Base-by-base conservation (phyloP, 2,888 invertebrate genomes). In the Sipha maydis region DNA sequence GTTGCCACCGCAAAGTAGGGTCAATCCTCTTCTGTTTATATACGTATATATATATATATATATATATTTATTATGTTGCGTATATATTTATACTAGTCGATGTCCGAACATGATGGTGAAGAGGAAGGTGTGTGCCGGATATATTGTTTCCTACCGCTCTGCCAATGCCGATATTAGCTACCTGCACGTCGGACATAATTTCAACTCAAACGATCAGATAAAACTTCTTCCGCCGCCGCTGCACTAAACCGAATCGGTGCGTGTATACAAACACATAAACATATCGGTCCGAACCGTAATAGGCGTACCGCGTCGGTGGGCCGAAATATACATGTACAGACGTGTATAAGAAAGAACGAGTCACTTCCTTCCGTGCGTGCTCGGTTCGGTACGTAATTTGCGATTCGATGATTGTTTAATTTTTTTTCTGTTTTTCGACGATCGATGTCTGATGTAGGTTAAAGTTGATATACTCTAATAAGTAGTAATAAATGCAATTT, bases 1-100 rank as follows among this genome's bases (percentile, higher is more conserved):
- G 88, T 88, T 48, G 88, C 88, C 88, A 82, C 88, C 88, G 75
- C 88, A 88, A 88, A 88, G 88, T 88, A 88, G 88, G 88, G 88
- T 88, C 88, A 76, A 82, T 88, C 88, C 82, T 73, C 77, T 34
- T 17, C 48, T 31, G 2, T 21, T 14, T 54, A 48, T 54, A 19
- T 78, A 56, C 21, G 21, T 48, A 3, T 54, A 28, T 54, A 76
- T 21, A 71, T 21, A 54, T 17, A 48, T 31, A 28, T 17, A 56
- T 11, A 41, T 28, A 0, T 19, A 17, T 14, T 11, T 54, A 8
- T 17, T n/a, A 3, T 25, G 61, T 25, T 61, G 7, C 25, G 61
- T 61, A 61, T 61, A 61, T 61, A 61, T 61, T 25, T 61, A 61
- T 25, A 48, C 77, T n/a, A 67, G 48, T 61, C 61, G 75, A 61